These are phyloP conservation scores for Ophonus ardosiacus DNA, from an alignment of 2,888 invertebrate species.

Conservation along the genomic window DNA sequence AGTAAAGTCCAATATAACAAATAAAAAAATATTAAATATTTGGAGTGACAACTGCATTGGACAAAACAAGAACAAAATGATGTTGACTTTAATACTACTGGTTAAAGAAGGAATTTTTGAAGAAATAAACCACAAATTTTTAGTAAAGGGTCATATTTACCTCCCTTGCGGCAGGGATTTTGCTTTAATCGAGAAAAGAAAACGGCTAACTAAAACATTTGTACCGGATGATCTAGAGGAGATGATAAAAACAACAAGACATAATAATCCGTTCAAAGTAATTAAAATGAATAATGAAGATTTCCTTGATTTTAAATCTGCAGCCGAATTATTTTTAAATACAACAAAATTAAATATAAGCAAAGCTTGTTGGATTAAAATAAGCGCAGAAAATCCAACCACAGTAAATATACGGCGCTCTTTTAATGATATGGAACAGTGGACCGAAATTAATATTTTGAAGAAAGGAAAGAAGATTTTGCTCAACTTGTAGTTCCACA, in stretches of 20 bases:
- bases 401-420: constrained; percentile 37
- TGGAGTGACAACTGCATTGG: constrained; percentile 45
- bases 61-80: constrained; percentile 53
- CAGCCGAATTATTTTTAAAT: constrained; percentile 58
- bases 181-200: constrained; percentile 63
- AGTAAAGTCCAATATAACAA: constrained; percentile 36
- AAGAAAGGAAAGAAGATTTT: not conserved
- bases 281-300: constrained; percentile 43
- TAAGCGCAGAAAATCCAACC: not conserved
- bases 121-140: constrained; percentile 58
- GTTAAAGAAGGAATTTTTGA: constrained; percentile 54
- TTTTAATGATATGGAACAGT: constrained; percentile 54
- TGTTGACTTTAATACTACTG: constrained; percentile 19
- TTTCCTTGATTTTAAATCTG: constrained; percentile 58
- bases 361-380: constrained; percentile 56
- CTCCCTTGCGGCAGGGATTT: constrained; percentile 64
- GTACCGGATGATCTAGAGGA: constrained; percentile 60
- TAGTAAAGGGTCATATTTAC: constrained; percentile 60
- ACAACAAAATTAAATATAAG: constrained; percentile 54
- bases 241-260: constrained; percentile 54
- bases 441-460: constrained; percentile 7
- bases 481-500: constrained; percentile 9
- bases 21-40: constrained; percentile 32
- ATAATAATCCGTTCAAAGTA: constrained; percentile 61
- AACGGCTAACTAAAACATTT: constrained; percentile 55